Evolutionary conservation across 2,797 vertebrate species (phyloP), one percentile per base, ranked within the genome.

Genomic region (Muraenolepis orangiensis): DNA sequence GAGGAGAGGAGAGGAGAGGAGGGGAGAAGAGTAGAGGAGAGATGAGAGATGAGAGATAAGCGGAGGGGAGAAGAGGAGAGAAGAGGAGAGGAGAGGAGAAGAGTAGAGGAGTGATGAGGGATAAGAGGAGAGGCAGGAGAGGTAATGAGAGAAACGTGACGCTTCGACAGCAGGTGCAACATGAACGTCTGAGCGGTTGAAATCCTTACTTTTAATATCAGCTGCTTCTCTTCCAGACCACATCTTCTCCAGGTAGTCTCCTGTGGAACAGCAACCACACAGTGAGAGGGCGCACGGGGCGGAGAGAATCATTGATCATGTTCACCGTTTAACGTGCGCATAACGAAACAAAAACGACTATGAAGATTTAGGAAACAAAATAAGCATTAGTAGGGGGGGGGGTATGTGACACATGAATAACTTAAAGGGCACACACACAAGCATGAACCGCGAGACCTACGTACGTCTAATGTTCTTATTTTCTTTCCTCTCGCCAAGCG

Each of bases 181-280:
- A 64, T 23, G 57, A 11, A 57, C 20, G n/a, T 26, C 23, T 4
- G 2, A 14, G 29, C 3, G 2, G 57, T 1, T 1, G 18, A 66
- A 66, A 36, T 34, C 38, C 88, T 88, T 82, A 95, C 94, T 91
- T 92, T 95, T 95, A 78, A 95, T 94, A 81, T 94, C 94, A 23
- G 93, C 81, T 67, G 88, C 61, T 42, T 95, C 93, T 74, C 93
- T 87, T 42, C 92, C 89, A 1, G 92, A 83, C 93, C 94, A 94
- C 89, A 94, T 93, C 87, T 94, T 94, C 83, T 94, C 93, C 87
- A 93, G 84, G 81, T 93, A 95, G 78, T 94, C 94, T 26, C 91
- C 94, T 94, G 85, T 85, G 78, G 75, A 74, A 86, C n/a, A n/a
- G n/a, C n/a, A n/a, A n/a, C n/a, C n/a, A n/a, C 34, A 83, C 72